These are phyloP conservation scores for Dryocosmus kuriphilus DNA, from an alignment of 2,888 invertebrate genomes.

Conservation along the genomic window DNA sequence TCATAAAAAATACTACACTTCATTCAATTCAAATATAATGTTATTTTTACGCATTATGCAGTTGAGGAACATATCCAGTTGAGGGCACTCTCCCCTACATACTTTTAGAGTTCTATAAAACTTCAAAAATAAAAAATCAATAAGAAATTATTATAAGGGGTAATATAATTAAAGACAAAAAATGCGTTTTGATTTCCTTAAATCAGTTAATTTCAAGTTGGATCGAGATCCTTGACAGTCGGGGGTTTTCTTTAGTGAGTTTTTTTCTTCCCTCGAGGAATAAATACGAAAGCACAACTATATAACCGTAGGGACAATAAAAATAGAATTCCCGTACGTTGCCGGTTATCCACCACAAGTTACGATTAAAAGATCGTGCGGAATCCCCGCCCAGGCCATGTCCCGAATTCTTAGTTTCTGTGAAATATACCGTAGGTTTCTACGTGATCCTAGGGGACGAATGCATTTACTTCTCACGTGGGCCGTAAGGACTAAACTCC, in stretches of 20 bases:
- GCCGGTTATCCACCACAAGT: slow-evolving; percentile 62
- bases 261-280: slow-evolving; percentile 19
- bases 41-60: too few species aligned
- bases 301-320: slow-evolving; percentile 69
- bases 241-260: neutral
- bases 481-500: slow-evolving; percentile 10
- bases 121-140: too few species aligned
- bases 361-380: slow-evolving; percentile 71
- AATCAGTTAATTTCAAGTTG: neutral
- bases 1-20: too few species aligned
- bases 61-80: too few species aligned
- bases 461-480: slow-evolving; percentile 23
- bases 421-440: slow-evolving; percentile 5
- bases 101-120: too few species aligned
- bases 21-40: too few species aligned
- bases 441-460: slow-evolving; percentile 22
- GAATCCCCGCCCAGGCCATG: slow-evolving; percentile 70
- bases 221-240: neutral
- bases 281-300: slow-evolving; percentile 53
- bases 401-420: slow-evolving; percentile 62
- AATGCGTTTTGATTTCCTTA: too few species aligned
- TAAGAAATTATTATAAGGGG: too few species aligned
- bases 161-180: too few species aligned
- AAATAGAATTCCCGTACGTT: slow-evolving; percentile 69
- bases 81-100: too few species aligned